Evolutionary conservation across 2,888 invertebrate genomes (phyloP), one percentile per base, ranked within the genome.

Genomic region (Campopleginae sp.): DNA sequence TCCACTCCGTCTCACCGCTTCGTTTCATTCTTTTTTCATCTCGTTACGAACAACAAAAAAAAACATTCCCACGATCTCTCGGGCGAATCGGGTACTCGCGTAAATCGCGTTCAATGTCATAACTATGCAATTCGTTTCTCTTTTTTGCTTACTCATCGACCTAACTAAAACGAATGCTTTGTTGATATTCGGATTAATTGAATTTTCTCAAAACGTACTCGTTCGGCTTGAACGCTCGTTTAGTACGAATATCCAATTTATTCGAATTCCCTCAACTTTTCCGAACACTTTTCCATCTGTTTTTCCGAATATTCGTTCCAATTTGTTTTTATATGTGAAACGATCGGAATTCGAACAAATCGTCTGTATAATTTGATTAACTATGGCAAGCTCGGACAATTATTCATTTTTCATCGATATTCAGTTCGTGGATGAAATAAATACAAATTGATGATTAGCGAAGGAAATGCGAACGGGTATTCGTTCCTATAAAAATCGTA

Each of bases 61-160:
- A 58, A 54, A 27, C 0, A 79, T 79, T 79, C 85, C 71, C 85
- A 85, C 85, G 85, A 75, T 71, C 70, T 65, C 65, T 51, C 17
- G 23, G 31, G 80, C 77, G 74, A 70, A 85, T 81, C 68, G 70
- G 14, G 27, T 51, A 48, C 65, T 70, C 71, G 27, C 5, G 38
- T 48, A 38, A 63, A 72, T 80, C 72, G 77, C 63, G 78, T 81
- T 78, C 84, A 85, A 85, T 85, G 81, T 70, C 81, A 54, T 46
- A n/a, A 10, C 46, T 61, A 10, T 58, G 61, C 68, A 42, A 71
- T 76, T 19, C 31, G 31, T 71, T 70, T 48, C 61, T 33, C 42
- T 19, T 42, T 44, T 48, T 51, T 63, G 14, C 27, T 75, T 68
- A 58, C 42, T 33, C 14, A 19, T 44, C 14, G 58, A 27, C 12